Evolutionary conservation across 92 coral and sea anemone species (phyloP), one percentile per base, ranked within the genome.

Genomic region (Scolanthus callimorphus): DNA sequence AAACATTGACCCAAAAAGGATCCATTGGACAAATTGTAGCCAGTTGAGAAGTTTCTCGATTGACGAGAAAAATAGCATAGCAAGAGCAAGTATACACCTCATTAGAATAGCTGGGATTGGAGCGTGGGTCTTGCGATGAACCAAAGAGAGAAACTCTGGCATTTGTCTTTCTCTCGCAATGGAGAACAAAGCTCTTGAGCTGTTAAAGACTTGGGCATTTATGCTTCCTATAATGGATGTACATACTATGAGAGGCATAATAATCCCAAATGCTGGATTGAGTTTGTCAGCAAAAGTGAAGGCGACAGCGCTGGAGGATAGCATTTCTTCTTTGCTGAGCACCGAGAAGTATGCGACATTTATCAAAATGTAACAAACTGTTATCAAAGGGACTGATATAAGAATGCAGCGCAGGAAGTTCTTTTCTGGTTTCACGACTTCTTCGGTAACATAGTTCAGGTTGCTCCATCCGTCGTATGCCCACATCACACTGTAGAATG

Each of bases 291-390:
- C 66, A 49, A 69, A 65, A 3, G 80, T 78, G 43, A 82, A 79
- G 1, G 88, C 88, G 0, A 82, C 79, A 13, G 88, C 88, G 3
- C 69, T 62, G 12, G 82, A 78, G 9, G 60, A 9, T 4, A 82
- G 60, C 37, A 82, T 82, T 45, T 82, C 88, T 17, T 61, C 62
- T 10, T 74, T 54, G 11, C 68, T 43, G 41, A 82, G 31, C 11
- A 82, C 75, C 23, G 83, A 31, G 55, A 82, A 69, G 31, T 82
- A 82, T 0, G 88, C 62, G 11, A 82, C 21, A 62, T 82, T 82
- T 30, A 78, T 74, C 31, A 59, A 52, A 39, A 82, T 59, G 46
- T 82, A 82, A 28, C 80, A 66, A 49, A 82, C 31, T 11, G 88
- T 75, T n/a, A 82, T 69, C 34, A 82, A 46, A 2, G 83, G 83